These are phyloP conservation scores for Sphinx pinastri DNA, from an alignment of 2,888 invertebrate species.

Conservation along the genomic window DNA sequence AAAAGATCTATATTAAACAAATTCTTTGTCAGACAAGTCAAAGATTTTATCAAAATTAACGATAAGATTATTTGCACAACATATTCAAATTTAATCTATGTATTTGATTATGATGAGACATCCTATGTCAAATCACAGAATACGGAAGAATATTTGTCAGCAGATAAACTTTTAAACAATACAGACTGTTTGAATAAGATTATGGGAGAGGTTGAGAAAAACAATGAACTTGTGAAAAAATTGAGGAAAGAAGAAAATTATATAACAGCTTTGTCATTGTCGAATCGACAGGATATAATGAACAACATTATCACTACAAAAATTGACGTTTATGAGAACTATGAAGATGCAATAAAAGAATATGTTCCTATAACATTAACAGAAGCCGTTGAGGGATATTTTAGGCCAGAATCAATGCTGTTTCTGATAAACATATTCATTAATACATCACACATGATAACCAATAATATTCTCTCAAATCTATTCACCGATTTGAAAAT, in stretches of 20 bases:
- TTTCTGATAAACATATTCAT: conserved; percentile 55
- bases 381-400: conserved; percentile 59
- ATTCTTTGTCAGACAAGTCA: conserved; percentile 58
- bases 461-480: conserved; percentile 51
- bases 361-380: conserved; percentile 52
- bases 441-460: conserved; percentile 46
- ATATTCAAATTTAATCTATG: conserved; percentile 61
- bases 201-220: conserved; percentile 56
- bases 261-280: conserved; percentile 63
- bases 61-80: conserved; percentile 67
- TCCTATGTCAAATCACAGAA: conserved; percentile 46
- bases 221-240: conserved; percentile 50
- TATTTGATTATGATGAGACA: conserved; percentile 51
- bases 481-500: conserved; percentile 55
- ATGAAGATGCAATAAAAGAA: conserved; percentile 56
- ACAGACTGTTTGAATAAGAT: conserved; percentile 58
- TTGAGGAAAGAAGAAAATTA: conserved; percentile 59
- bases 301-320: conserved; percentile 51
- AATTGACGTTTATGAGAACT: conserved; percentile 58
- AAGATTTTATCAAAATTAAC: conserved; percentile 59
- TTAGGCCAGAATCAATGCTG: conserved; percentile 48
- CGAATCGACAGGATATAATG: conserved; percentile 66
- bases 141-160: conserved; percentile 52
- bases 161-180: conserved; percentile 57
- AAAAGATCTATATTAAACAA: conserved; percentile 53